Conservation (phyloP, 2,888 invertebrate genomes). For the Eupithecia subumbrata region DNA sequence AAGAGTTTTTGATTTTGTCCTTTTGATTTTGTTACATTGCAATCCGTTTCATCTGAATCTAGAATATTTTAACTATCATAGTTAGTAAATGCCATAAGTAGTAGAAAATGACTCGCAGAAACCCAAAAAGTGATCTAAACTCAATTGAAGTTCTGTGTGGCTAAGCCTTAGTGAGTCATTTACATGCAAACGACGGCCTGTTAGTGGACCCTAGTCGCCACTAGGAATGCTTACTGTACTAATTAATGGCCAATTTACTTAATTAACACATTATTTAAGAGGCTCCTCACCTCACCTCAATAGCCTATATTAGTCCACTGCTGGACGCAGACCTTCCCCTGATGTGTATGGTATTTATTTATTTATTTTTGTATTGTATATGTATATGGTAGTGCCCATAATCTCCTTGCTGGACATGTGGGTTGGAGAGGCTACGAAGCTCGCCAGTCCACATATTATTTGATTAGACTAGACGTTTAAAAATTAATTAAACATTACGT, state of each 20-base stretch:
- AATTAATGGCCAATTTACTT: constrained; percentile 24
- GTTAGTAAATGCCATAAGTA: neutral
- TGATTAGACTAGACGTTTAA: neutral
- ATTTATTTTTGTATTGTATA: no score
- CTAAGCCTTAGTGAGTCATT: constrained; percentile 15
- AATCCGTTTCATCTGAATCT: neutral
- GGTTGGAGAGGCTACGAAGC: no score
- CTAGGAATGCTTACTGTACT: constrained; percentile 24
- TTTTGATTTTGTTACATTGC: no score
- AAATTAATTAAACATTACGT: neutral
- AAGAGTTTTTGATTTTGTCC: no score
- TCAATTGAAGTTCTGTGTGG: constrained; percentile 5
- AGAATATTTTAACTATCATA: neutral
- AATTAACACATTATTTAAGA: constrained; percentile 21
- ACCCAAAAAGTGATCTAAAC: neutral
- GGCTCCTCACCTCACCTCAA: no score
- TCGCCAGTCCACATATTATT: neutral
- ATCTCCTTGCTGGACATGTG: no score
- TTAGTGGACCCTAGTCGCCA: constrained; percentile 11
- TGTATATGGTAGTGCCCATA: no score
- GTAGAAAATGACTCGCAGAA: neutral
- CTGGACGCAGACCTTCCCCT: no score
- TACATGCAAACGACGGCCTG: constrained; percentile 19
- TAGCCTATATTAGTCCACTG: no score
- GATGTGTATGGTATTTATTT: no score